Evolutionary conservation across 2,888 invertebrate genomes (phyloP), one percentile per base, ranked within the genome.

Genomic region (Drosophila meridionalis): DNA sequence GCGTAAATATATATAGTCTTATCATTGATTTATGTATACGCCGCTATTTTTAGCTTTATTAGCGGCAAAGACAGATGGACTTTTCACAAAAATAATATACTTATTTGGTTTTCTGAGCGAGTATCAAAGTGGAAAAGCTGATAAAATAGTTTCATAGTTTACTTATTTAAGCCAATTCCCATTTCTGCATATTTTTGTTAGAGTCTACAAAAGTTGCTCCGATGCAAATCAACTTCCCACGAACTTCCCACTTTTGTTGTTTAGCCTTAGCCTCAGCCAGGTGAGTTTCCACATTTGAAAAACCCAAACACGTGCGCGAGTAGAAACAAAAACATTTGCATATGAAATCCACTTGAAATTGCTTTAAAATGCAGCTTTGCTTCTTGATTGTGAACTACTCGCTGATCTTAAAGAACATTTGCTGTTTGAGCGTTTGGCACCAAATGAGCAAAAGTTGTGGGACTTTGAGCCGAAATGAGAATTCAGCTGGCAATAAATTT

Each of bases 401-500:
- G 57, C 32, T 32, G 32, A 56, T 56, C 57, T 32, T 32, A 57
- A 43, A 32, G 32, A 43, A 57, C 42, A 52, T 20, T 52, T 52
- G 14, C 28, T 3, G 7, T 9, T 3, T 14, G 14, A 55, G 40
- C 28, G 40, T 9, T 36, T 36, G 68, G 8, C 38, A 58, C n/a
- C 57, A 38, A 67, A 14, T 56, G 50, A 11, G 48, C 7, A 11
- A 47, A 40, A 47, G n/a, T 38, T 28, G 30, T 48, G 36, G 55
- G 65, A 82, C 40, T 75, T 76, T 34, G 52, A 56, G 30, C 43
- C 48, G 40, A 50, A 63, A 69, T 71, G 82, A 65, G 66, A 77
- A 63, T 62, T 52, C 57, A 66, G 60, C 61, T 58, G 20, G 70
- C 69, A 71, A 87, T 78, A 78, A 78, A 83, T 78, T 81, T 67